Evolutionary conservation across 1,140 invertebrate genomes (phyloP), one percentile per base, ranked within the genome.

Genomic region (Drosophila erecta): DNA sequence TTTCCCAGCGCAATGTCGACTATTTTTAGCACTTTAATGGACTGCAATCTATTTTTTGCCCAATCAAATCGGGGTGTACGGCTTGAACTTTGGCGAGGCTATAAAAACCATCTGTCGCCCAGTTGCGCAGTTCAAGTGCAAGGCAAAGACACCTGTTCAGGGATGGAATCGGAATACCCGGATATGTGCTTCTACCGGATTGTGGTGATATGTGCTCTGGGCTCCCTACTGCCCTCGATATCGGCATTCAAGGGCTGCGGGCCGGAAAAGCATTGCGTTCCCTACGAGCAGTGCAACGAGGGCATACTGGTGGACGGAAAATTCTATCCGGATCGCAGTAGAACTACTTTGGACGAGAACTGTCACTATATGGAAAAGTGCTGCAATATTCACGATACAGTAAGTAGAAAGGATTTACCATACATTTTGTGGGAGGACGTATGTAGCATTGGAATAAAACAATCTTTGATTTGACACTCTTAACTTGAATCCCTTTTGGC

Each of bases 351-450:
- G 44, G 81, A 85, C 3, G 67, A 75, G 44, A 11, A 59, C 6
- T 85, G 81, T 4, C 76, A 86, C 38, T 86, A 85, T 37, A 85
- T 78, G 81, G 81, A 86, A 17, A 86, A 86, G 40, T 86, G 81
- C 37, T 86, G 81, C 14, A 53, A 61, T 20, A 10, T 14, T 0
- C 46, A 67, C 5, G 60, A 81, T 5, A 78, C 69, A 44, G 81
- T 86, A 7, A 61, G 60, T 40, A 46, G 24, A 24, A 24, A 24
- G 7, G 27, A 30, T 30, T 7, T 30, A 0, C 6, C 27, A 30
- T 30, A 1, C 1, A 6, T 30, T 30, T 30, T 30, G 7, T 8
- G 30, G 7, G 2, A 30, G 7, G 8, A 7, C 0, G 27, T 30
- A 10, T 10, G 10, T 30, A 7, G 30, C 30, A 30, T 30, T 30